Evolutionary conservation across 2,797 vertebrate genomes (phyloP).

Genomic region (Acanthurus tractus): DNA sequence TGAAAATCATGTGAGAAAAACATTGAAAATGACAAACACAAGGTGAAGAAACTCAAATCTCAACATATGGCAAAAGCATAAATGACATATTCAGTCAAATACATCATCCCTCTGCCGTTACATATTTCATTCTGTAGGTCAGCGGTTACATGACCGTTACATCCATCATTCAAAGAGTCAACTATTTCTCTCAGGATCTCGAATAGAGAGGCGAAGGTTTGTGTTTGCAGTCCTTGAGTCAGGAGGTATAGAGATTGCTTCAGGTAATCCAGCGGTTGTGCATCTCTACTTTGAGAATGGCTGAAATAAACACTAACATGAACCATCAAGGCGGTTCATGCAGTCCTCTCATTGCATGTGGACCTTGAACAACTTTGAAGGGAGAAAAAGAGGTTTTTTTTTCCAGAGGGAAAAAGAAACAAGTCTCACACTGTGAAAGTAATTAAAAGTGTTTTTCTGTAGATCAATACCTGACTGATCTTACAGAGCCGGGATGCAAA

Average conservation of each 20-base stretch:
- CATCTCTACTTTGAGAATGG: slow-evolving; percentile 4
- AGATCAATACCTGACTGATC: slow-evolving; percentile 25
- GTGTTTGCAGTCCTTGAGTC: slow-evolving; percentile 21
- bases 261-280: slow-evolving; percentile 5
- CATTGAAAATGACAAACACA: background rate
- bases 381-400: background rate
- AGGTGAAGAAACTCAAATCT: background rate
- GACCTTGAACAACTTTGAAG: slow-evolving; percentile 22
- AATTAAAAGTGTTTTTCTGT: slow-evolving; percentile 17
- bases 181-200: background rate
- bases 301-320: background rate
- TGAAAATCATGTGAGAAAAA: background rate
- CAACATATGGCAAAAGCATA: too few relatives aligned
- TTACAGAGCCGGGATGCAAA: background rate
- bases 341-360: slow-evolving; percentile 19
- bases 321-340: slow-evolving; percentile 10
- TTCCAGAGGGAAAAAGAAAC: background rate
- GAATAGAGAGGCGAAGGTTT: background rate
- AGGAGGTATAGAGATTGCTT: background rate
- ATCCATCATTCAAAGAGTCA: background rate
- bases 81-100: background rate
- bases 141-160: background rate
- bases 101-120: background rate
- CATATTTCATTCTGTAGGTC: background rate
- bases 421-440: slow-evolving; percentile 15